Conservation (phyloP, 1,140 invertebrate genomes). For the Heliothis subflexa region DNA sequence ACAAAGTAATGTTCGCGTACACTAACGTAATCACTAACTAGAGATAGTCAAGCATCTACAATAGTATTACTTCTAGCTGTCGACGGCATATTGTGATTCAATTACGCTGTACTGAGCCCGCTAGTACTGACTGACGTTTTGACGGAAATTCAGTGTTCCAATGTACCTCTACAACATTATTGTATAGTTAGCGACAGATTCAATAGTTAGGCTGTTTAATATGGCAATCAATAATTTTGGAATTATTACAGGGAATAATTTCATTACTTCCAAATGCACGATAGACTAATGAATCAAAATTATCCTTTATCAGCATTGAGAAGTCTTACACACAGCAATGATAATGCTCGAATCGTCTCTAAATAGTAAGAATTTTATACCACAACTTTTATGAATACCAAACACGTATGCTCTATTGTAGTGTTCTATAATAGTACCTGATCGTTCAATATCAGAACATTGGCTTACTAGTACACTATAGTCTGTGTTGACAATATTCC, state of each 20-base stretch:
- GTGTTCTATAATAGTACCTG: not conserved
- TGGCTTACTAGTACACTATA: slow-evolving; percentile 4
- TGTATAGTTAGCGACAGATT: slow-evolving; percentile 9
- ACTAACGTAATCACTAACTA: slow-evolving; percentile 6
- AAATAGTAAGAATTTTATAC: no score
- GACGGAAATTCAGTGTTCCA: slow-evolving; percentile 44
- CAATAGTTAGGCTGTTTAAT: no score
- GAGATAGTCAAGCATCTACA: slow-evolving; percentile 34
- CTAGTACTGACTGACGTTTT: slow-evolving; percentile 43
- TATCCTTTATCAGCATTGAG: no score
- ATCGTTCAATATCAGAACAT: not conserved
- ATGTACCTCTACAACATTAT: not conserved
- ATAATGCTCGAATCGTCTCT: no score
- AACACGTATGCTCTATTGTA: not conserved
- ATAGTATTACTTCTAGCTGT: slow-evolving; percentile 49
- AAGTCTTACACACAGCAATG: no score
- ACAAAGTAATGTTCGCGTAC: not conserved
- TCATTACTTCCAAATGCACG: no score
- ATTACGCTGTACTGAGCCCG: slow-evolving; percentile 51
- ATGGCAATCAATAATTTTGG: no score
- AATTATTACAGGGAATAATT: no score
- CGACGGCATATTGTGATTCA: slow-evolving; percentile 56
- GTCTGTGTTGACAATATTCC: slow-evolving; percentile 43
- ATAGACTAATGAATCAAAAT: no score
- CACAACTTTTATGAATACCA: not conserved